These are phyloP conservation scores for Tragulus kanchil DNA, from an alignment of 2,113 vertebrate species.

Conservation along the genomic window DNA sequence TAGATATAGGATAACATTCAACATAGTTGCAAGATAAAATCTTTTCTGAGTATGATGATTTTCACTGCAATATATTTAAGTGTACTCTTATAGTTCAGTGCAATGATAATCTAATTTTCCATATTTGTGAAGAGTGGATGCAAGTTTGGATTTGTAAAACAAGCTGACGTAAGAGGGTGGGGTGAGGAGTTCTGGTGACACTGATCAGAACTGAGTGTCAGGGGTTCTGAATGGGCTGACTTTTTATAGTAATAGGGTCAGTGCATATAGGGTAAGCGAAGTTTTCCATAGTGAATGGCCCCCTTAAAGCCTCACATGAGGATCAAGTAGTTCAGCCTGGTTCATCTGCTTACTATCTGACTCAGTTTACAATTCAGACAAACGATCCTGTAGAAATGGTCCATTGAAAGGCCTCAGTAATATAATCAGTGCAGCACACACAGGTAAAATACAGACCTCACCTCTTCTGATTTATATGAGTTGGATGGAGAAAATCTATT, in stretches of 20 bases:
- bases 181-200: neutral
- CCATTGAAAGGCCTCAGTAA: neutral
- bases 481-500: neutral
- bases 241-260: too few species aligned
- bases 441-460: neutral
- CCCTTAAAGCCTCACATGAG: too few species aligned
- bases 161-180: neutral
- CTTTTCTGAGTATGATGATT: neutral
- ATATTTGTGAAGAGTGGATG: neutral
- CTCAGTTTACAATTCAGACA: neutral
- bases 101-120: neutral
- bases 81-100: neutral
- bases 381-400: neutral
- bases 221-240: neutral
- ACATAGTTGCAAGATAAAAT: neutral
- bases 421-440: neutral
- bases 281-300: too few species aligned
- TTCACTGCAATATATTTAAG: neutral
- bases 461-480: neutral
- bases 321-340: neutral
- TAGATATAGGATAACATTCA: neutral
- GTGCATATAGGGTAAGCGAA: too few species aligned
- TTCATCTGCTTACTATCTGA: neutral
- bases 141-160: constrained; percentile 33
- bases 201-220: neutral